Percentiles rank a stretch among this genome's conserved stretches.
Conservation (phyloP, 1,140 invertebrate genomes). For the Tigriopus japonicus region DNA sequence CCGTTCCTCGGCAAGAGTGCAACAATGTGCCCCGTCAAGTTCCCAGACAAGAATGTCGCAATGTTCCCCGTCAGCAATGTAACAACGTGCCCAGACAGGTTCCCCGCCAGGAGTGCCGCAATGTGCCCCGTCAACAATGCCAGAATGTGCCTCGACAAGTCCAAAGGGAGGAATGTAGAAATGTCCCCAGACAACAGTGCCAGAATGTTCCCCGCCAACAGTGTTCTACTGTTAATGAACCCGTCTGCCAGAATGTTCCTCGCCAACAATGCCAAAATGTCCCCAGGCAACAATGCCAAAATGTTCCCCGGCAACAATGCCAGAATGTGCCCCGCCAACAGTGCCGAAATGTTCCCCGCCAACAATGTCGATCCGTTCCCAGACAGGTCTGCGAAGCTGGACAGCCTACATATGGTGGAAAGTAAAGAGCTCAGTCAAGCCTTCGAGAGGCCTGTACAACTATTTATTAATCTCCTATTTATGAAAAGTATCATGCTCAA, state of each 20-base stretch:
- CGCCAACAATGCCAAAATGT: conserved; percentile 8
- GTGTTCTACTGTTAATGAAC: not conserved
- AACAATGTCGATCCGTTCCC: conserved; percentile 8
- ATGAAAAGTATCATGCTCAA: too few relatives aligned
- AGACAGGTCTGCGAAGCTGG: not conserved
- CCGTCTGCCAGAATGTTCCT: conserved; percentile 4
- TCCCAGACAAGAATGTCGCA: not conserved
- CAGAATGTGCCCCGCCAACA: not conserved
- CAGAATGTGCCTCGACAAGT: not conserved
- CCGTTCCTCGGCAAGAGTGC: conserved; percentile 2
- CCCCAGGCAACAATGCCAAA: conserved; percentile 7
- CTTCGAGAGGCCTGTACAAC: too few relatives aligned
- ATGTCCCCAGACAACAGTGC: conserved; percentile 12
- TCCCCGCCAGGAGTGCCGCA: conserved; percentile 1
- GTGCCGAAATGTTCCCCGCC: conserved; percentile 11
- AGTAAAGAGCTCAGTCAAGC: not conserved
- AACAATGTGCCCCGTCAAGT: conserved; percentile 8
- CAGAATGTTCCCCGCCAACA: not conserved
- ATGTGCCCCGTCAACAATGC: conserved; percentile 7
- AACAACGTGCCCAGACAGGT: conserved; percentile 10
- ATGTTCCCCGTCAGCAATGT: conserved; percentile 10
- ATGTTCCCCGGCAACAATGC: conserved; percentile 11
- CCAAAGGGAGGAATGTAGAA: conserved; percentile 4
- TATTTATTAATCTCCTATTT: too few relatives aligned
- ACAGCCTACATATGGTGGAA: not conserved